Conservation (phyloP, 2,888 invertebrate genomes). For the Listrodromus nycthemerus region DNA sequence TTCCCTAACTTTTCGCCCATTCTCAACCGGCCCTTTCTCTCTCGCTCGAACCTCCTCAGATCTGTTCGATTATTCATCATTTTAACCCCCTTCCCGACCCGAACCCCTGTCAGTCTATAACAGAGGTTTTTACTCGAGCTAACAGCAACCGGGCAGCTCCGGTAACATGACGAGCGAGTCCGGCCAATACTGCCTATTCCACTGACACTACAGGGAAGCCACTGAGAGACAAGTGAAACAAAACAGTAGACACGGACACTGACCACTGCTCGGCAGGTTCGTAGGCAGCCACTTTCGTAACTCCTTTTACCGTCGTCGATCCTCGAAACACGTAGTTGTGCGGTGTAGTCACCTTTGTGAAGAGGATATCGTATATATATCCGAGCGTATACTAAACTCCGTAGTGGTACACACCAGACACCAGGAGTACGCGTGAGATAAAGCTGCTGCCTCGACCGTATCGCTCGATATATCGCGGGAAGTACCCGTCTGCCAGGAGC, state of each 20-base stretch:
- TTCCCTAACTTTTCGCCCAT: neutral
- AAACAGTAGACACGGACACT: conserved; percentile 23
- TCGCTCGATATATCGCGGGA: conserved; percentile 67
- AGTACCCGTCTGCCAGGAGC: conserved; percentile 62
- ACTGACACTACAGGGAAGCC: conserved; percentile 57
- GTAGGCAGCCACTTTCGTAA: conserved; percentile 50
- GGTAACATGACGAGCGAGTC: conserved; percentile 30
- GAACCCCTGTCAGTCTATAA: neutral
- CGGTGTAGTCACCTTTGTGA: neutral
- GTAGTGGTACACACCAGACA: conserved; percentile 35
- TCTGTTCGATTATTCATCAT: neutral
- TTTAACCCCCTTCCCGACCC: neutral
- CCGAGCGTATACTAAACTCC: neutral
- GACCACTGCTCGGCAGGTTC: conserved; percentile 32
- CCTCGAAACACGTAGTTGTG: conserved; percentile 34
- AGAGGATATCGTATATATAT: neutral
- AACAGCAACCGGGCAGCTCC: conserved; percentile 7
- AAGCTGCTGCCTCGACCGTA: conserved; percentile 63
- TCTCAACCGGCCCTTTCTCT: neutral
- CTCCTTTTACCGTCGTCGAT: conserved; percentile 51
- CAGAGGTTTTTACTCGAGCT: neutral
- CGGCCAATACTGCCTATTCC: conserved; percentile 54
- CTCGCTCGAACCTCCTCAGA: neutral
- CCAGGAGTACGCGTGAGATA: conserved; percentile 48
- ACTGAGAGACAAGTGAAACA: conserved; percentile 30